Conservation (phyloP, 2,888 invertebrate genomes). For the Selenia dentaria region DNA sequence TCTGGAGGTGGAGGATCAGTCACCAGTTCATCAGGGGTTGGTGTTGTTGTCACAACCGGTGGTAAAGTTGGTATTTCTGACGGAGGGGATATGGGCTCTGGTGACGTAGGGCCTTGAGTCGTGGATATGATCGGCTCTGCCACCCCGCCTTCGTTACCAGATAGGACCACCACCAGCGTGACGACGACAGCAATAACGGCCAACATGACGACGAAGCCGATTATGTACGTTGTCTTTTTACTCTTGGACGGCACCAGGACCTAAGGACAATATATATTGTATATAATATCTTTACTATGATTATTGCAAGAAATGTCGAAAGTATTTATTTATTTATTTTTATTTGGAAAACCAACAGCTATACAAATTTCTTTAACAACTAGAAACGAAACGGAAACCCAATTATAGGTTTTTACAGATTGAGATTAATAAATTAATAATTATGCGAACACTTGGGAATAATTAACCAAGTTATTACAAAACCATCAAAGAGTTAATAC, state of each 20-base stretch:
- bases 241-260: slow-evolving; percentile 85
- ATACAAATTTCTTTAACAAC: too few relatives aligned
- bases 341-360: too few relatives aligned
- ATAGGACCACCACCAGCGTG: slow-evolving; percentile 83
- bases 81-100: slow-evolving; percentile 28
- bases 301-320: too few relatives aligned
- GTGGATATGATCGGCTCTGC: slow-evolving; percentile 53
- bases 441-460: too few relatives aligned
- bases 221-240: slow-evolving; percentile 81
- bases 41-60: neutral
- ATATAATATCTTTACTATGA: too few relatives aligned
- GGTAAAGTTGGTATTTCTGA: slow-evolving; percentile 1
- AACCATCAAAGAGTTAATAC: too few relatives aligned
- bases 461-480: too few relatives aligned
- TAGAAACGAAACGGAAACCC: too few relatives aligned
- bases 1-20: slow-evolving; percentile 37
- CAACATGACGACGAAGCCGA: slow-evolving; percentile 81
- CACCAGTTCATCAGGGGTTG: neutral
- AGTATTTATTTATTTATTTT: too few relatives aligned
- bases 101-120: slow-evolving; percentile 47
- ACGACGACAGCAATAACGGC: slow-evolving; percentile 86
- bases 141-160: slow-evolving; percentile 58
- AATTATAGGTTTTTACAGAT: too few relatives aligned
- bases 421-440: too few relatives aligned
- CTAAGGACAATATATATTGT: slow-evolving; percentile 54